phyloP scores from a whole-genome alignment of 2,797 vertebrate species.

The Sus cebifrons region DNA sequence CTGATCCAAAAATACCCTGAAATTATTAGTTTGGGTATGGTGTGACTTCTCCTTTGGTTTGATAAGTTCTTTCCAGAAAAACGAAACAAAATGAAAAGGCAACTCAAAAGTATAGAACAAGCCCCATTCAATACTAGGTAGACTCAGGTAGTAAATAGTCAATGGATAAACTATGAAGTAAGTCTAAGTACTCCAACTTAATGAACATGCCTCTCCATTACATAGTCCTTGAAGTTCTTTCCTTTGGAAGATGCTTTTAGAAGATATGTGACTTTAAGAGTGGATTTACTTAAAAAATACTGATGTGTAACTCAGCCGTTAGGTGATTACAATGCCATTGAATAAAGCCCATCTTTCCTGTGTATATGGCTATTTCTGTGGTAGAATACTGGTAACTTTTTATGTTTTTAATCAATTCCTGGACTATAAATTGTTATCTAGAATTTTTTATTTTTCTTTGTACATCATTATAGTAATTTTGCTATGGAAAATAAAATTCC shows the following conservation, averaged over 20 bases:
- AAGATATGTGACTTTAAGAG: constrained; percentile 33
- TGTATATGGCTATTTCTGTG: constrained; percentile 50
- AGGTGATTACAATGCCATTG: not conserved
- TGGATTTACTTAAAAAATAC: constrained; percentile 44
- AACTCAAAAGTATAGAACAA: not conserved
- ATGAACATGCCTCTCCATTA: not conserved
- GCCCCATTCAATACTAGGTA: not conserved
- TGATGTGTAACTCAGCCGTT: not conserved
- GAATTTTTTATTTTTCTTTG: constrained; percentile 64
- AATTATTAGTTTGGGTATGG: not conserved
- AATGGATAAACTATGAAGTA: not conserved
- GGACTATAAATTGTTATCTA: constrained; percentile 65
- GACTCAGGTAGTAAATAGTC: not conserved
- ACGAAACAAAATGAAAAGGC: not conserved
- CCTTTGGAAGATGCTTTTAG: not conserved
- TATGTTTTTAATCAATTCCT: constrained; percentile 66
- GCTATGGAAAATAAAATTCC: constrained; percentile 54
- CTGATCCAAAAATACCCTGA: not conserved
- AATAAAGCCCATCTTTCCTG: constrained; percentile 20
- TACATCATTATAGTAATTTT: constrained; percentile 25
- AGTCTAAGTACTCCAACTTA: not conserved
- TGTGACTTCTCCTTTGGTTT: constrained; percentile 16
- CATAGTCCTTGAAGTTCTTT: not conserved
- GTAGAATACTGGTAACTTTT: not conserved
- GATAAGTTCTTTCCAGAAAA: not conserved